Evolutionary conservation across 2,797 vertebrate species (phyloP).

Genomic region (Peromyscus eremicus): DNA sequence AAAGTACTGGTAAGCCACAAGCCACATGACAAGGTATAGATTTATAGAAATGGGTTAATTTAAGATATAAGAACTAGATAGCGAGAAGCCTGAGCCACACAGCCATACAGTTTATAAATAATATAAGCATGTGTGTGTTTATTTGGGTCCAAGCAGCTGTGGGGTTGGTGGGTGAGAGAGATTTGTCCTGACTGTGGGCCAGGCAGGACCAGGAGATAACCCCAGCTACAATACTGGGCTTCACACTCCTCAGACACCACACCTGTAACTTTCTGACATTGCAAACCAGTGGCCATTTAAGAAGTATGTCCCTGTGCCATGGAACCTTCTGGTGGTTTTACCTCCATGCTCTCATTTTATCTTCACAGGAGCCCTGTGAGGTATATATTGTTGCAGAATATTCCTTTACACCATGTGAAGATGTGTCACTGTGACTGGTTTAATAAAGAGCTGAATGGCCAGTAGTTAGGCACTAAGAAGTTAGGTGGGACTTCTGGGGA

Average conservation of each 20-base stretch:
- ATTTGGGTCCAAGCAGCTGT: too few species aligned
- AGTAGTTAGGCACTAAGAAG: background rate
- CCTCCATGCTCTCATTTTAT: background rate
- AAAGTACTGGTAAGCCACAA: too few species aligned
- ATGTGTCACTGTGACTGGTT: background rate
- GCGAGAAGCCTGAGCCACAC: too few species aligned
- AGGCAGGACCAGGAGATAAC: too few species aligned
- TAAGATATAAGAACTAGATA: too few species aligned
- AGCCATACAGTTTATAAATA: too few species aligned
- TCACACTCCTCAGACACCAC: background rate
- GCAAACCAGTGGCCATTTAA: background rate
- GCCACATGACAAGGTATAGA: too few species aligned
- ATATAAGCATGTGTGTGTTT: too few species aligned
- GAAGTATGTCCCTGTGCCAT: background rate
- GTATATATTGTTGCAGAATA: background rate
- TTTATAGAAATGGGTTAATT: too few species aligned
- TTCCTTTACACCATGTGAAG: background rate
- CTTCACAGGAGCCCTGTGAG: background rate
- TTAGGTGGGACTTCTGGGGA: background rate
- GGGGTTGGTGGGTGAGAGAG: too few species aligned
- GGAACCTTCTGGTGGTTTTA: background rate
- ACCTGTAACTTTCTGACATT: background rate
- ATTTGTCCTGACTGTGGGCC: too few species aligned
- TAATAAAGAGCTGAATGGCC: background rate
- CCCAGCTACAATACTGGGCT: background rate